Base-by-base conservation (phyloP, 1,140 invertebrate species). In the Drosophila guanche region DNA sequence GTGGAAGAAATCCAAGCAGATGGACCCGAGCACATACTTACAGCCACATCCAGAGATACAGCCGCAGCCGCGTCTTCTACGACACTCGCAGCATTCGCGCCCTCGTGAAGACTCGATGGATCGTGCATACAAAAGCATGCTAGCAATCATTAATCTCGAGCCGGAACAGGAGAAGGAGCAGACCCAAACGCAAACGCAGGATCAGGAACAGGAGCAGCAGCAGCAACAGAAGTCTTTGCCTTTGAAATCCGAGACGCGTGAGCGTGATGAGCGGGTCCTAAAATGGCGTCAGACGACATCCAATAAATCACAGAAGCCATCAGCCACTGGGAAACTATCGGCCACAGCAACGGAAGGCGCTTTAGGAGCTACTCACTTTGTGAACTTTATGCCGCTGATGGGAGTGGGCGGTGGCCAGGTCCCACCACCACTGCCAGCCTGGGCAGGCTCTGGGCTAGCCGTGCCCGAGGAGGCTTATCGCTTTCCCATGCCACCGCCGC, bases 1-100 rank as follows among this genome's bases (percentile, higher is more conserved):
- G 16, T 77, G 63, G 63, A 76, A 67, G 52, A 80, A 70, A 48
- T 43, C 51, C 20, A 90, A 90, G 43, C 23, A 70, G 3, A 73
- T 73, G 40, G 68, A 88, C 8, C 47, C 80, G 22, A 45, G 50
- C 8, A 54, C 58, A 6, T 85, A 63, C 25, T 85, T 67, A 40
- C 81, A 86, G 29, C 14, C 63, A 8, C 29, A 42, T 5, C 4
- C 25, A 0, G 51, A 77, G n/a, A 22, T n/a, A 2, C 60, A 45
- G 5, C n/a, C 41, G 1, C 54, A 62, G 8, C 79, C 48, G 25
- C 70, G 25, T 10, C 3, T 12, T 4, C 33, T 12, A 10, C 33
- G 10, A 12, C 10, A 37, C 4, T 12, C 33, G 33, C 10, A 37
- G 33, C 33, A 37, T 10, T 12, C 33, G 10, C 33, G 33, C 1